Evolutionary conservation across 2,888 invertebrate genomes (phyloP).

Genomic region (Melanchra persicariae): DNA sequence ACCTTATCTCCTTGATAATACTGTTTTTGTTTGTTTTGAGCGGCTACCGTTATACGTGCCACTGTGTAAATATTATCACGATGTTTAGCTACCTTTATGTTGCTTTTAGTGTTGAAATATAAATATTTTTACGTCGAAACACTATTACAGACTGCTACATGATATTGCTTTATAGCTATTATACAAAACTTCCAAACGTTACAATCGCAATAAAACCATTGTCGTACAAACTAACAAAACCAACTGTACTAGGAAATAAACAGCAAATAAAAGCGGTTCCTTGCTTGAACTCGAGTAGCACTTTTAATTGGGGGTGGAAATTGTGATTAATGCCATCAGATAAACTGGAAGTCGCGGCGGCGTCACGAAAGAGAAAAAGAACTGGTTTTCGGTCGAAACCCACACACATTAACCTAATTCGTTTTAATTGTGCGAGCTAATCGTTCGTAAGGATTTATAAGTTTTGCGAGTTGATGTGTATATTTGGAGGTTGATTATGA

Average conservation of each 20-base stretch:
- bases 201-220: conserved; percentile 81
- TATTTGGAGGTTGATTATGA: conserved; percentile 76
- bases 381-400: conserved; percentile 81
- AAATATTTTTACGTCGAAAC: conserved; percentile 36
- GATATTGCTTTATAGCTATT: conserved; percentile 70
- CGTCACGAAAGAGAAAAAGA: conserved; percentile 82
- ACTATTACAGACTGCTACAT: conserved; percentile 50
- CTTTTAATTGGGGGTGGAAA: conserved; percentile 90
- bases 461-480: conserved; percentile 75
- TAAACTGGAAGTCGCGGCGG: conserved; percentile 79
- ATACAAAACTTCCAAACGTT: conserved; percentile 77
- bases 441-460: conserved; percentile 86
- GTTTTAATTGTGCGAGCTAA: conserved; percentile 89
- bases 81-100: conserved; percentile 37
- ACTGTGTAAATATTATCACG: conserved; percentile 44
- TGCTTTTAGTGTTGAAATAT: conserved; percentile 45
- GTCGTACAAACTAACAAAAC: conserved; percentile 80
- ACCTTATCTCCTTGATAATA: conserved; percentile 63
- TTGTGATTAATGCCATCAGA: conserved; percentile 90
- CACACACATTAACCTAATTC: conserved; percentile 90
- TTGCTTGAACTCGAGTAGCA: conserved; percentile 74
- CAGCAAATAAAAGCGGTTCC: conserved; percentile 77
- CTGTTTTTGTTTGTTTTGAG: conserved; percentile 57
- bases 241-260: conserved; percentile 82
- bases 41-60: conserved; percentile 42